Percentiles rank a stretch among this genome's conserved stretches.
phyloP scores from a whole-genome alignment of 2,888 invertebrate genomes.

The Proisotoma minuta region DNA sequence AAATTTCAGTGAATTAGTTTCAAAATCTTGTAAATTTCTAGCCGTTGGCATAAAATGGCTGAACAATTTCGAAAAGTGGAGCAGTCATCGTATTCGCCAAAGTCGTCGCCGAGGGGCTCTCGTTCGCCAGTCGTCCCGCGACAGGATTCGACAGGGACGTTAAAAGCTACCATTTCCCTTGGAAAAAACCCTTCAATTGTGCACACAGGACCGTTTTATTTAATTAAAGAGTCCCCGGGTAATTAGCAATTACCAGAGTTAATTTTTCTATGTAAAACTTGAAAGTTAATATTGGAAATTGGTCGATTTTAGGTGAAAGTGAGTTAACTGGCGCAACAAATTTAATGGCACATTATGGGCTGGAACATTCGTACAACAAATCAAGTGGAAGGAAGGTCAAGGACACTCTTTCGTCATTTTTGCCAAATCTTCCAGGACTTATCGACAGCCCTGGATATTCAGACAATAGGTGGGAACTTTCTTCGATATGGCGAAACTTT shows the following conservation, averaged over 20 bases:
- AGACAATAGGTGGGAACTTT: slow-evolving; percentile 60
- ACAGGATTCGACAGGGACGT: slow-evolving; percentile 93
- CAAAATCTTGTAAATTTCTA: too few relatives aligned
- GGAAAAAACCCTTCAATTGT: slow-evolving; percentile 96
- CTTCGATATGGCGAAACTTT: neutral
- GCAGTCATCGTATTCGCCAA: slow-evolving; percentile 91
- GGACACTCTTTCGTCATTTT: slow-evolving; percentile 89
- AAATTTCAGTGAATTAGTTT: too few relatives aligned
- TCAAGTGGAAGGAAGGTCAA: slow-evolving; percentile 94
- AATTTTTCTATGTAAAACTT: neutral
- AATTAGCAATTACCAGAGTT: slow-evolving; percentile 43
- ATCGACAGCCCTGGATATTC: slow-evolving; percentile 81
- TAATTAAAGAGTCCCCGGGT: slow-evolving; percentile 95
- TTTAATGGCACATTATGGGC: slow-evolving; percentile 91
- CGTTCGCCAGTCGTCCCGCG: slow-evolving; percentile 92
- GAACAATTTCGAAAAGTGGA: slow-evolving; percentile 82
- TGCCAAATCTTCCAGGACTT: slow-evolving; percentile 90
- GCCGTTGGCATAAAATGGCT: too few relatives aligned
- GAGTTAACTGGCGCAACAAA: slow-evolving; percentile 94
- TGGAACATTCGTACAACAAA: slow-evolving; percentile 96
- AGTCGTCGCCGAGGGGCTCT: slow-evolving; percentile 87
- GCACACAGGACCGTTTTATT: slow-evolving; percentile 95
- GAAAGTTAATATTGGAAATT: neutral
- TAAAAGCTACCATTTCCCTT: slow-evolving; percentile 94
- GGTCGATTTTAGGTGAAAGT: slow-evolving; percentile 73